Base-by-base conservation (phyloP, 2,888 invertebrate species). In the Xestia sexstrigata region DNA sequence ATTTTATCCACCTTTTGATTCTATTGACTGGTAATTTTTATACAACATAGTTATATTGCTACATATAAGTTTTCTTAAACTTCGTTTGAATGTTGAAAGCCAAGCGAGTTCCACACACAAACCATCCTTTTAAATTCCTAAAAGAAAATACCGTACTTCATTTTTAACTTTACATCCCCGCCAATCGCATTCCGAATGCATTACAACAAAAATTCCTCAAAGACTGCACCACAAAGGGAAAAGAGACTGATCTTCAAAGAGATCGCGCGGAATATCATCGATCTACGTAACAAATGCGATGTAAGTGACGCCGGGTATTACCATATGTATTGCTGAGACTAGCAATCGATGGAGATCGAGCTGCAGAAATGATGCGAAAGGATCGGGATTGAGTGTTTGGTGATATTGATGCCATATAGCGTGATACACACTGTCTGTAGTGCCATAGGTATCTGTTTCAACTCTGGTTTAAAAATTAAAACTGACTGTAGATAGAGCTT, bases 211-310 rank as follows among this genome's bases (percentile, higher is more conserved):
- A 84, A 75, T 77, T 72, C 73, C 71, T 81, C 85, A 87, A 78
- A 87, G 82, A 26, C 63, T 78, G 45, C 69, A 66, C 85, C 76
- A 84, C 88, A 87, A 87, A 87, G 82, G 74, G 26, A 76, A 30
- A 63, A 49, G 67, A 77, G 87, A 78, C 79, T 87, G 82, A 88
- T 87, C 79, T 67, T 84, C 82, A 88, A 87, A 87, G 88, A 88
- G 87, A 82, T 84, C 71, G 82, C 70, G 68, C 67, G 55, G 80
- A 83, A 84, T 84, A 84, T 75, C 83, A 84, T 84, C 84, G 87
- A 84, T 79, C 81, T 75, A 79, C 70, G 84, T 82, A 70, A 87
- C 87, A 87, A 88, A 87, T 80, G 87, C 74, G 82, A 60, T 85
- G 83, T 85, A 87, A 87, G 85, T 78, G 89, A 76, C 42, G 78